phyloP scores from a whole-genome alignment of 2,113 vertebrate species.

The Neolamprologus brichardi region DNA sequence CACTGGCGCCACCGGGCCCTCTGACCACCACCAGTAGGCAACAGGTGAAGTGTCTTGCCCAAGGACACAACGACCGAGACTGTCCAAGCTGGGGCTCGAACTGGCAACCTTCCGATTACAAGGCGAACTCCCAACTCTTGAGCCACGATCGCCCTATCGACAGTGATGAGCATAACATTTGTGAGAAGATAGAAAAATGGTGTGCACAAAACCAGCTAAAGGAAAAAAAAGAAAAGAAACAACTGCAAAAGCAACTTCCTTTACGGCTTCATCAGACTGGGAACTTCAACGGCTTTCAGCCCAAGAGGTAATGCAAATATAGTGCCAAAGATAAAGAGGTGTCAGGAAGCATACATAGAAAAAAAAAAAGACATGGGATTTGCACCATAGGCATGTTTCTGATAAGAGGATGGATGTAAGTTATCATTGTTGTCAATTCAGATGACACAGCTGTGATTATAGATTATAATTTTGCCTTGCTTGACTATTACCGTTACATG shows the following conservation, averaged over 20 bases:
- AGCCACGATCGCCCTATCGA: fast-evolving
- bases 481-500: not conserved
- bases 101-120: fast-evolving
- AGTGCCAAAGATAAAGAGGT: fast-evolving
- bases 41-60: no score
- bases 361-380: not conserved
- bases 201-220: not conserved
- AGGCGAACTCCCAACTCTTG: no score
- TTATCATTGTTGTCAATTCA: not conserved
- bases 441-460: not conserved
- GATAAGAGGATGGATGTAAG: fast-evolving
- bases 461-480: not conserved
- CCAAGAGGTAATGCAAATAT: not conserved
- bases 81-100: no score
- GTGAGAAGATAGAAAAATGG: not conserved
- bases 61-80: no score
- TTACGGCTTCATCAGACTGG: not conserved
- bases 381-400: not conserved
- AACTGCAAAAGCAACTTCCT: not conserved
- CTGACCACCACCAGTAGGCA: no score
- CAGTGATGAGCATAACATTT: not conserved
- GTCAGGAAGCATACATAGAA: not conserved
- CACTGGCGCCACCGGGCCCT: no score
- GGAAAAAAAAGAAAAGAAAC: not conserved
- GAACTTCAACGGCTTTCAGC: not conserved